Conservation (phyloP, 2,888 invertebrate species). For the Entomobrya multifasciata region DNA sequence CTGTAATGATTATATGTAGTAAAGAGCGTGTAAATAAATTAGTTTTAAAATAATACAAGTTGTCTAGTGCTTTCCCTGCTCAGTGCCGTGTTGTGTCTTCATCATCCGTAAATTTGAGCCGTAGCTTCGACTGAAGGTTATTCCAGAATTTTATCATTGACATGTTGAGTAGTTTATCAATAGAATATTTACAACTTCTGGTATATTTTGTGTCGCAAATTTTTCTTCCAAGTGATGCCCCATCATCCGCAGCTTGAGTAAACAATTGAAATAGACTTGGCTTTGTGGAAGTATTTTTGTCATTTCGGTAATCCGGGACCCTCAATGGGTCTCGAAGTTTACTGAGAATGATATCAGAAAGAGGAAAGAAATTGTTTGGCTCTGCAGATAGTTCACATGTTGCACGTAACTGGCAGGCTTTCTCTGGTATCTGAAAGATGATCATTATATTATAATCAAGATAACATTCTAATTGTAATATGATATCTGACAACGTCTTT, state of each 20-base stretch:
- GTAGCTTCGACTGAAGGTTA: constrained; percentile 76
- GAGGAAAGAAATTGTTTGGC: constrained; percentile 78
- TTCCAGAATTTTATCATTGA: constrained; percentile 80
- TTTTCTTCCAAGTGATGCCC: constrained; percentile 69
- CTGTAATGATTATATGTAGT: too few species aligned
- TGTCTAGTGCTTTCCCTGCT: neutral
- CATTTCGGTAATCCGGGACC: neutral
- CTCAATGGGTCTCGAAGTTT: constrained; percentile 69
- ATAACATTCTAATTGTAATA: too few species aligned
- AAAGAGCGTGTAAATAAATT: neutral
- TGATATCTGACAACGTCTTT: too few species aligned
- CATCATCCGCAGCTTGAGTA: constrained; percentile 77
- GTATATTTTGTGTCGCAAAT: constrained; percentile 74
- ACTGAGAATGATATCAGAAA: constrained; percentile 79
- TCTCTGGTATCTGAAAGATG: constrained; percentile 78
- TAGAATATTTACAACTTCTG: constrained; percentile 75
- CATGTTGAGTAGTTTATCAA: constrained; percentile 79
- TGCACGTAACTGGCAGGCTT: constrained; percentile 79
- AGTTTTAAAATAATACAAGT: neutral
- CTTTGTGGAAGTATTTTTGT: neutral
- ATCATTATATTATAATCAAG: neutral
- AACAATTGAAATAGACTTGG: constrained; percentile 77
- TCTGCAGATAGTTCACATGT: constrained; percentile 80
- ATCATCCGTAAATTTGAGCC: constrained; percentile 76
- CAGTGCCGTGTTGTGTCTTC: too few species aligned